Evolutionary conservation across 2,113 vertebrate species (phyloP).

Genomic region (Calcarius ornatus): DNA sequence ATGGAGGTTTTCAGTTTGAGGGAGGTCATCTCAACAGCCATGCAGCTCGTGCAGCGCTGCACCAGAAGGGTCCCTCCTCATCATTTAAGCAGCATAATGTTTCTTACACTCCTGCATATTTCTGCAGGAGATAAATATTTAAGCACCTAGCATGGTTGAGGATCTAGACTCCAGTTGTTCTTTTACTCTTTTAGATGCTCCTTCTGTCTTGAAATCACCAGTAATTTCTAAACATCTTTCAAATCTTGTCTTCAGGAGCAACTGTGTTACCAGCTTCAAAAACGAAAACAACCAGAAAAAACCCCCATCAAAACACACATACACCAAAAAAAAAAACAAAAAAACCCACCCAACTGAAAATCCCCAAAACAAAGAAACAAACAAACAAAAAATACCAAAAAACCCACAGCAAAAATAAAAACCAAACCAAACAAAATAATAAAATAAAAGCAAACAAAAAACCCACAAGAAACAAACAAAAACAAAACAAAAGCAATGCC

Average conservation of each 20-base stretch:
- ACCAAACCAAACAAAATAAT: background rate
- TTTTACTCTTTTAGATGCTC: background rate
- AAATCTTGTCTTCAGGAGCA: background rate
- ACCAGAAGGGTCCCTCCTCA: background rate
- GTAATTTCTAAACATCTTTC: background rate
- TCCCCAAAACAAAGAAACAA: background rate
- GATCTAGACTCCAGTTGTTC: background rate
- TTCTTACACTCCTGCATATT: background rate
- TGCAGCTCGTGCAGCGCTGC: rapidly evolving
- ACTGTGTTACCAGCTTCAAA: background rate
- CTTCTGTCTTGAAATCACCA: background rate
- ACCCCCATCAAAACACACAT: background rate
- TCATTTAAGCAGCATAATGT: background rate
- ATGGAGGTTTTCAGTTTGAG: background rate
- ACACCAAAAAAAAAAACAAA: background rate
- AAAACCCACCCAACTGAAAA: background rate
- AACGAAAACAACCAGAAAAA: background rate
- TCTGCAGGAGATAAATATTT: background rate
- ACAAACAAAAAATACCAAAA: background rate
- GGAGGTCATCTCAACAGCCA: background rate
- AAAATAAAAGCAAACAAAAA: background rate
- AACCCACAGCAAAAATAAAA: background rate
- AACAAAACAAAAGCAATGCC: background rate
- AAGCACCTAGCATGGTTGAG: background rate
- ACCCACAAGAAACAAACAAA: background rate